Evolutionary conservation across 2,797 vertebrate species (phyloP).

Genomic region (Mareca penelope): DNA sequence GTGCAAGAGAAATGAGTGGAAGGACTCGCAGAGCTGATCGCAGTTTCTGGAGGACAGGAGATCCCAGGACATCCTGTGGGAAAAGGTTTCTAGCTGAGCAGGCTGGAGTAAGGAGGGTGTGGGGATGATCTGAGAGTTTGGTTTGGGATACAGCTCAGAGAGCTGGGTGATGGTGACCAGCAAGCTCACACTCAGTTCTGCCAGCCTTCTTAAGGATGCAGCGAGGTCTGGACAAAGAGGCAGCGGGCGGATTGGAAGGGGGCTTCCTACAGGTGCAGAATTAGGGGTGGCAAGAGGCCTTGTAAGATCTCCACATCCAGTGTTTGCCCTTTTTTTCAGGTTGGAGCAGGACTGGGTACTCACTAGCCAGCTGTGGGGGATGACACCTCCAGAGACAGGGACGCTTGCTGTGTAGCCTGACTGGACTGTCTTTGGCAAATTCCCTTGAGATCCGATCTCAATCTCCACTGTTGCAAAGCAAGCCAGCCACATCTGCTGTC

Average conservation of each 20-base stretch:
- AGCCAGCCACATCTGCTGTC: neutral
- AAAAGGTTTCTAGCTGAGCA: neutral
- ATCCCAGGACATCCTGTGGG: neutral
- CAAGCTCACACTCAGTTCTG: neutral
- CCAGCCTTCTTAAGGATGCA: neutral
- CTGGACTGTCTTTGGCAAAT: neutral
- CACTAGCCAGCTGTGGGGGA: neutral
- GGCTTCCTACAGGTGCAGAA: rapidly evolving
- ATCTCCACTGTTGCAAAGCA: neutral
- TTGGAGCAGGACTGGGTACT: neutral
- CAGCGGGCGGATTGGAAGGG: neutral
- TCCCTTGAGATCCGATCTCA: neutral
- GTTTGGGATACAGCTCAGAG: neutral
- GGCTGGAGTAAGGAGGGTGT: neutral
- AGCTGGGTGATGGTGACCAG: neutral
- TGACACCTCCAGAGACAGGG: rapidly evolving
- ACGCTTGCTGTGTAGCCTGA: neutral
- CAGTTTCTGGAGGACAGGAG: neutral
- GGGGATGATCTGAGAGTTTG: neutral
- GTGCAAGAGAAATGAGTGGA: neutral
- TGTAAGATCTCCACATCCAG: neutral
- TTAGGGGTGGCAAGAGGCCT: neutral
- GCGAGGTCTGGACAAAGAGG: neutral
- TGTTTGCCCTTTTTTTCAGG: rapidly evolving
- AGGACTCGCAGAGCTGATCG: neutral